Base-by-base conservation (phyloP, 2,888 invertebrate genomes). In the Luperina testacea region DNA sequence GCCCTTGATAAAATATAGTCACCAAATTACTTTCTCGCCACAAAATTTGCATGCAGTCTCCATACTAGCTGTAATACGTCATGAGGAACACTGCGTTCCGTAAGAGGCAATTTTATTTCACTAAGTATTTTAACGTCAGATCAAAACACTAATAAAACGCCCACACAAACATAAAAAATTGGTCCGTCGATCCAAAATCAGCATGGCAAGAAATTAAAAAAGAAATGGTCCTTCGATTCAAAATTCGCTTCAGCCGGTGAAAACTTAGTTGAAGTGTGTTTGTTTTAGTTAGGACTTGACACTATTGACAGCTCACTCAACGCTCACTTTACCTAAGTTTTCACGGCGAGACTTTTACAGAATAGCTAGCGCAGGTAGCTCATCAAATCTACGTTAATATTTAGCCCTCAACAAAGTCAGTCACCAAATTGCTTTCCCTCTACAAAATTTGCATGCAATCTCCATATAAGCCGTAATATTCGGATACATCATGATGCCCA, bases 401-500 rank as follows among this genome's bases (percentile, higher is more conserved):
- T 51, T 51, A 13, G 5, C 1, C 24, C 8, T 70, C 51, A 32
- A 32, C 51, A 15, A 32, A 32, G 32, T 24, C 32, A 17, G 51
- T 70, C 32, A 24, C 24, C 5, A 24, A 38, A 53, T 38, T 3
- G 1, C 7, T 24, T 24, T 17, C 15, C 17, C 1, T 7, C 20
- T 11, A 20, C 11, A 71, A 53, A 71, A 71, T 71, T 57, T 38
- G 38, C 53, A 38, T n/a, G 57, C 57, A 38, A 38, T 71, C 38
- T 59, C 6, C 20, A 71, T 71, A 59, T n/a, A 20, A 59, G 42
- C 71, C 8, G 20, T 59, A 42, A 71, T 71, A 59, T 59, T 71
- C 71, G 20, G 71, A 71, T 71, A n/a, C n/a, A 59, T 71, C 63
- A 80, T 80, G 75, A 85, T 84, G 76, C 61, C 75, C 75, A 78